phyloP scores from a whole-genome alignment of 2,113 vertebrate species.

The Gymnocephalus cernua region DNA sequence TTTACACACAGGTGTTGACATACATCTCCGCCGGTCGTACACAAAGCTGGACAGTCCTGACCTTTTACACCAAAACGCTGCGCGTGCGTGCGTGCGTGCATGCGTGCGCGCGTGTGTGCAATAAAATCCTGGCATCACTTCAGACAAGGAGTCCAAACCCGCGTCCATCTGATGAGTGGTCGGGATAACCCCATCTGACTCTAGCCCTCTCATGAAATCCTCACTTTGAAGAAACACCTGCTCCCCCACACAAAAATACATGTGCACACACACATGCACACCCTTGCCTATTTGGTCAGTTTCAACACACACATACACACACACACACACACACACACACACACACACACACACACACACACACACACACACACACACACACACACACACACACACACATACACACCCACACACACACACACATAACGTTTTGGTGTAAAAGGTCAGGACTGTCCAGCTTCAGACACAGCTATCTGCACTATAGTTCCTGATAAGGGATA shows the following conservation, averaged over 20 bases:
- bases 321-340: too few relatives aligned
- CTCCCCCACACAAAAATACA: not conserved
- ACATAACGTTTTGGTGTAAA: too few relatives aligned
- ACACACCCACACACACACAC: too few relatives aligned
- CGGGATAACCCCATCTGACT: constrained; percentile 56
- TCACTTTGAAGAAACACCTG: constrained; percentile 84
- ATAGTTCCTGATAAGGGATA: constrained; percentile 65
- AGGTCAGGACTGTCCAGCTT: too few relatives aligned
- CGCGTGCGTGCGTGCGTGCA: constrained; percentile 31
- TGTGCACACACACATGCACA: not conserved
- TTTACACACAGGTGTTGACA: constrained; percentile 64
- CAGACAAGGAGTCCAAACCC: constrained; percentile 57
- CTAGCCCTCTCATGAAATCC: constrained; percentile 57
- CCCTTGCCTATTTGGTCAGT: not conserved
- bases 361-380: too few relatives aligned
- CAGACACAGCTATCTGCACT: constrained; percentile 48
- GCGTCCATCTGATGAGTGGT: constrained; percentile 55
- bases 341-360: too few relatives aligned
- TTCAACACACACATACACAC: not conserved
- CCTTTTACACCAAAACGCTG: constrained; percentile 50
- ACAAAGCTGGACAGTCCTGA: constrained; percentile 55
- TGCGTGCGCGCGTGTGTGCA: constrained; percentile 12
- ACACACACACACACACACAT: constrained; percentile 16
- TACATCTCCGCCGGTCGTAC: constrained; percentile 41
- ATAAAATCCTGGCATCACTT: constrained; percentile 75